Evolutionary conservation across 35 echinoderm and acorn worm genomes (phyloP).

Genomic region (Hemicentrotus pulcherrimus): DNA sequence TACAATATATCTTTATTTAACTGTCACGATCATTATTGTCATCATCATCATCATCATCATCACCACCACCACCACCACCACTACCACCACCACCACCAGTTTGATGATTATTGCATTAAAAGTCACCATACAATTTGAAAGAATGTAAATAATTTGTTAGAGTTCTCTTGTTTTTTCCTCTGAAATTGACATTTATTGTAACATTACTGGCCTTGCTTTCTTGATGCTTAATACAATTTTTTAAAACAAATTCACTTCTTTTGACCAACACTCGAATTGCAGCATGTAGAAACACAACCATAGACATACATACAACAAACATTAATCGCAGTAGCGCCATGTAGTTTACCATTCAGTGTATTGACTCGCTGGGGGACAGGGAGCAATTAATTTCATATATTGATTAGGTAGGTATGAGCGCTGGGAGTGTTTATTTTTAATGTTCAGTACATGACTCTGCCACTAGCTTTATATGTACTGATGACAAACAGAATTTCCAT

Average conservation of each 20-base stretch:
- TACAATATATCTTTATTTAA: no score
- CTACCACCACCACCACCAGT: no score
- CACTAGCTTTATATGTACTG: background rate
- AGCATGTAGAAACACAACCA: background rate
- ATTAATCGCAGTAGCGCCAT: background rate
- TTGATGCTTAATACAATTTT: no score
- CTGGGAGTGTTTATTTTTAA: conserved; percentile 9
- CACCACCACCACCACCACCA: no score
- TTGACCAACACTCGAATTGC: background rate
- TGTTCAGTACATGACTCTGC: background rate
- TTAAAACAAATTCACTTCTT: no score
- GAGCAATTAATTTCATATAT: conserved; percentile 12
- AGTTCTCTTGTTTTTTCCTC: no score
- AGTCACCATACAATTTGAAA: no score
- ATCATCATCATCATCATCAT: background rate
- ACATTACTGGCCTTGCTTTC: no score
- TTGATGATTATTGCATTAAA: no score
- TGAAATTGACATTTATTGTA: no score
- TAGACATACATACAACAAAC: background rate
- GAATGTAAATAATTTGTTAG: no score
- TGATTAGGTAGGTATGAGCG: background rate
- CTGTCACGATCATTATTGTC: background rate
- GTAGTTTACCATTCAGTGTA: background rate
- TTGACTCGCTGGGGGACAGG: background rate
- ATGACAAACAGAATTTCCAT: background rate